A percentile compares a stretch with the other conserved stretches of the same genome.
phyloP scores from a whole-genome alignment of 2,797 vertebrate genomes.

The Carduelis carduelis region DNA sequence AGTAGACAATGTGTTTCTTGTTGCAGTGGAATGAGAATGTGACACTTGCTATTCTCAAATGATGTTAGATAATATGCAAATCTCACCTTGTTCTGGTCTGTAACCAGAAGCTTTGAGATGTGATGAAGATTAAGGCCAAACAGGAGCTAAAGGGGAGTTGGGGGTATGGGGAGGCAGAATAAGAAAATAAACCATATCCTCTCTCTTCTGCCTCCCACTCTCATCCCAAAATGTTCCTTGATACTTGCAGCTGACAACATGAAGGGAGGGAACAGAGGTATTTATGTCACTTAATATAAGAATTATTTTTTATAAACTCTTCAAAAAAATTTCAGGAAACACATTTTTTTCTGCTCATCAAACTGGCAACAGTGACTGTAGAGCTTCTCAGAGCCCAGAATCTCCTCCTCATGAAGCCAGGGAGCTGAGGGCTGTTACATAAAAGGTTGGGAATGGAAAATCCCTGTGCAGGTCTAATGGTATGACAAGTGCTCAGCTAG shows the following conservation, averaged over 20 bases:
- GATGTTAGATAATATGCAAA: neutral
- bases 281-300: neutral
- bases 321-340: conserved; percentile 11
- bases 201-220: neutral
- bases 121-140: neutral
- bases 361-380: conserved; percentile 68
- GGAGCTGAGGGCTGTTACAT: conserved; percentile 1
- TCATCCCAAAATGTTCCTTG: neutral
- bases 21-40: neutral
- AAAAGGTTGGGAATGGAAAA: conserved; percentile 13
- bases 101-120: neutral
- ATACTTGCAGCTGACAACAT: neutral
- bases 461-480: conserved; percentile 50
- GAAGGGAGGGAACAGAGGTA: neutral
- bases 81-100: neutral
- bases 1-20: neutral
- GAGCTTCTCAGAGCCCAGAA: conserved; percentile 64
- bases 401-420: conserved; percentile 22
- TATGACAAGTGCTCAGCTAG: conserved; percentile 65
- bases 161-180: neutral
- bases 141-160: neutral
- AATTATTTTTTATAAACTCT: neutral
- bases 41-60: neutral
- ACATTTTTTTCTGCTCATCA: neutral
- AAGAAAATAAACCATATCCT: neutral